Evolutionary conservation across 2,113 vertebrate genomes (phyloP).

Genomic region (Okapia johnstoni): DNA sequence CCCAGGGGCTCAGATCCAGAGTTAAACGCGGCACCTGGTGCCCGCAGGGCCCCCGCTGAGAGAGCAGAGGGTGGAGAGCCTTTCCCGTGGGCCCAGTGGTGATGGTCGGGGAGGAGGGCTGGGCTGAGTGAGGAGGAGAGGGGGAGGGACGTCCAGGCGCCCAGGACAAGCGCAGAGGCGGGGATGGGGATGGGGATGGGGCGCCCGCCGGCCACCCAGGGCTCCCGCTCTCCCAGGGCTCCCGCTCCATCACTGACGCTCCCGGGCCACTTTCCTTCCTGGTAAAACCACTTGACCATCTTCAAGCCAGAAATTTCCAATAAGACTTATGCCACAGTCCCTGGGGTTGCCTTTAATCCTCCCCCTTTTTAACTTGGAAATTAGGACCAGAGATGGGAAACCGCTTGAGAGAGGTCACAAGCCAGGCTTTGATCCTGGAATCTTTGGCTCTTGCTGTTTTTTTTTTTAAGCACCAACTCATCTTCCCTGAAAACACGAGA

Average conservation of each 20-base stretch:
- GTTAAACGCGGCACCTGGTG: fast-evolving
- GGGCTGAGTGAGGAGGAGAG: not conserved
- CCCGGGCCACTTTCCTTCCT: not conserved
- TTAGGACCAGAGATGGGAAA: not conserved
- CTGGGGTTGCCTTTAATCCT: not conserved
- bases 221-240: fast-evolving
- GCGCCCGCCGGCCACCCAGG: not conserved
- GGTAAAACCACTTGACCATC: not conserved
- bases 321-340: not conserved
- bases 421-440: not conserved
- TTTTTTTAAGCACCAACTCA: not conserved
- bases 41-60: fast-evolving
- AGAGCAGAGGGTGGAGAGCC: fast-evolving
- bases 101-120: fast-evolving
- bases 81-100: fast-evolving
- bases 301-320: not conserved
- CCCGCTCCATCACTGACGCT: fast-evolving
- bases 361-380: not conserved
- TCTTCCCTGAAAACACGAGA: not conserved
- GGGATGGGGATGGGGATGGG: too few relatives aligned
- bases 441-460: fast-evolving
- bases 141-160: fast-evolving
- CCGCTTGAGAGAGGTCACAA: not conserved
- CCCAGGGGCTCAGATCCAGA: not conserved
- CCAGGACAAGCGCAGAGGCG: not conserved